Evolutionary conservation across 1,140 invertebrate genomes (phyloP), one percentile per base, ranked within the genome.

Genomic region (Listronotus bonariensis): DNA sequence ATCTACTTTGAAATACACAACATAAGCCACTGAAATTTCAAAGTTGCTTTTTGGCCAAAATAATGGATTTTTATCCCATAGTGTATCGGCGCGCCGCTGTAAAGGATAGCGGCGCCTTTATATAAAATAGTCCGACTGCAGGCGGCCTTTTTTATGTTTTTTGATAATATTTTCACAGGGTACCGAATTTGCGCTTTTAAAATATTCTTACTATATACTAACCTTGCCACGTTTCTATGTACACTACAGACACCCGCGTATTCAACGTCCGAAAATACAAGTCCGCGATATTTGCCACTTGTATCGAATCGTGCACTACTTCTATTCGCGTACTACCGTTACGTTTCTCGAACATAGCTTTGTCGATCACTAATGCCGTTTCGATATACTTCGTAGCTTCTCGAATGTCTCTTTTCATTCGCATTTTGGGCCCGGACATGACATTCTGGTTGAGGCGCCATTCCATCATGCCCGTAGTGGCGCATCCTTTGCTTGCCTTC

Each of bases 201-300:
- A n/a, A n/a, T n/a, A n/a, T n/a, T n/a, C n/a, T n/a, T n/a, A n/a
- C n/a, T n/a, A n/a, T 26, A 26, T 26, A 68, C 66, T 48, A 53
- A 66, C 75, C 89, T 76, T 91, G 90, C 96, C 96, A 98, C 46
- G 95, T 95, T 84, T 98, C 96, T 78, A 97, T 90, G 81, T 98
- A 98, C 41, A 96, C 92, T 65, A 98, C 89, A 10, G 94, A 94
- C 18, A 97, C 91, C 69, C 95, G 84, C 15, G 96, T 96, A 74
- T 94, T 96, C 70, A 98, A 83, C 26, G 92, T 92, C 65, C 94
- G 89, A 67, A 78, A 78, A 65, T 78, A 78, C 87, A 97, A 82
- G 84, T 98, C 95, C 56, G 94, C 94, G 78, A 97, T 96, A 81
- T 98, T 97, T 51, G 93, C 94, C 69, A 97, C 93, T 85, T 97